Base-by-base conservation (phyloP, 2,797 vertebrate species). In the Simalia tracyae region DNA sequence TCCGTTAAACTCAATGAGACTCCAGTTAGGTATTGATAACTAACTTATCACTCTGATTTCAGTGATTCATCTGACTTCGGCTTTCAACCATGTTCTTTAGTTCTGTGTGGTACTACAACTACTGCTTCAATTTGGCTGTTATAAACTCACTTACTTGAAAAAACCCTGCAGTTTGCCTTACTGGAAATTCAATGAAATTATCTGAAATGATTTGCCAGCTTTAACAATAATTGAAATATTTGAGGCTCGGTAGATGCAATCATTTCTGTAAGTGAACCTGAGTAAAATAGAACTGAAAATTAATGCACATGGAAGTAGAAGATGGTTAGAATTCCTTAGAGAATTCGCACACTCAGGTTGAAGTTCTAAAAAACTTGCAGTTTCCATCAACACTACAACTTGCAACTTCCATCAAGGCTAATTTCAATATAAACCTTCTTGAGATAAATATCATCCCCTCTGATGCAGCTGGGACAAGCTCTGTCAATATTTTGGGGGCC, bases 161-260 rank as follows among this genome's bases (percentile, higher is more conserved):
- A 17, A 84, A 22, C 36, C 42, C 2, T 31, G 42, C 36, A 60
- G 42, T 57, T 46, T 81, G 4, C 36, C 9, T 81, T 91, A 26
- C 56, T 56, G 31, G 90, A 28, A 87, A 87, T 42, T n/a, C 54
- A 31, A 24, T 87, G 85, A 84, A 88, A 88, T 42, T 56, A 64
- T 64, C n/a, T 76, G 84, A 42, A 92, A 88, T 84, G 64, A 88
- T 88, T 84, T 17, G 88, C 72, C 57, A 64, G 36, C 46, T 88
- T 92, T 60, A 88, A 92, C 63, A 84, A 84, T 88, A 84, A 92
- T 63, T 87, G 66, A 61, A 76, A 81, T 91, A 91, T 54, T 91
- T 28, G 56, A n/a, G 36, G 57, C 81, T 88, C 46, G 3, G 76
- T 64, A 88, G 63, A 84, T 64, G 89, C 89, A 56, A 84, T 63